Conservation (phyloP, 2,113 vertebrate genomes). For the Aegotheles bennettii region DNA sequence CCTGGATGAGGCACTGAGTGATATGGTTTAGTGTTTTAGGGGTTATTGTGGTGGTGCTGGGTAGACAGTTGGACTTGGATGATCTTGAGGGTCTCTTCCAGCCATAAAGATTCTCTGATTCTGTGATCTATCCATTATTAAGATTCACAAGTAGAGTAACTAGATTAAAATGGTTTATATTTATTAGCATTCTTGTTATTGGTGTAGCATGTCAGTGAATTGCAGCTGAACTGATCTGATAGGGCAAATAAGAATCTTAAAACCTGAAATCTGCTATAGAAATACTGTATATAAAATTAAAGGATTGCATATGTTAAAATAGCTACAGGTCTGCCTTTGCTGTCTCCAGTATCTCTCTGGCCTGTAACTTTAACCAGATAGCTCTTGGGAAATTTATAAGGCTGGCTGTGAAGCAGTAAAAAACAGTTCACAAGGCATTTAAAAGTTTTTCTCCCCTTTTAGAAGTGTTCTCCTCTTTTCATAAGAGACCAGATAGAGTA, state of each 20-base stretch:
- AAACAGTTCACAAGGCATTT: background rate
- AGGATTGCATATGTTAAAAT: background rate
- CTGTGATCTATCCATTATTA: background rate
- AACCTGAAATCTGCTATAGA: background rate
- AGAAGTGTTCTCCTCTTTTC: background rate
- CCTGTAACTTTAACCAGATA: background rate
- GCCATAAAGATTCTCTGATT: too few relatives aligned
- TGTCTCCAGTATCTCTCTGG: background rate
- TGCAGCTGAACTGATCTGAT: background rate
- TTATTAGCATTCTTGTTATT: background rate
- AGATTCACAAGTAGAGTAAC: background rate
- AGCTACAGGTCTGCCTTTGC: background rate
- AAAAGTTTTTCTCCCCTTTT: background rate
- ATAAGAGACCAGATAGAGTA: background rate
- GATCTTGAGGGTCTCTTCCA: too few relatives aligned
- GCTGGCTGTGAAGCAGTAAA: background rate
- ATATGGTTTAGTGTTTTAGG: too few relatives aligned
- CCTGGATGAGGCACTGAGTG: too few relatives aligned
- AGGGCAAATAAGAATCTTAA: background rate
- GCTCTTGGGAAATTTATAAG: background rate
- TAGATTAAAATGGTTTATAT: background rate
- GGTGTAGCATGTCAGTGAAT: background rate
- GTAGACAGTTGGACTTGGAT: too few relatives aligned
- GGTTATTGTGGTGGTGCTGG: too few relatives aligned
- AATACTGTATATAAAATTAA: background rate